These are phyloP conservation scores for Paradoxurus hermaphroditus DNA, from an alignment of 2,113 vertebrate species.

Conservation along the genomic window DNA sequence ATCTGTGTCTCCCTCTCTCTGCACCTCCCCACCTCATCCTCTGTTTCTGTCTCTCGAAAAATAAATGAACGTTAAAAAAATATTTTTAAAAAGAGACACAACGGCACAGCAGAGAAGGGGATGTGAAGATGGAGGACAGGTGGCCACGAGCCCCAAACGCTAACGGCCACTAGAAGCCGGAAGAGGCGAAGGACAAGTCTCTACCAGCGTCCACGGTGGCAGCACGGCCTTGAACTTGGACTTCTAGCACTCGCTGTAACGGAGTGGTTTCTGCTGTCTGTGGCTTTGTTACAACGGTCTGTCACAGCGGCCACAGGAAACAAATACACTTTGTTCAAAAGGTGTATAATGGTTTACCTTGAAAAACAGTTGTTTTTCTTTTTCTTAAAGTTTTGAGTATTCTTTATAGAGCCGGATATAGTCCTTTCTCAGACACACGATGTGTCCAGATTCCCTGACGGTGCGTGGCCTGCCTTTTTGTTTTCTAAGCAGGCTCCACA, in stretches of 20 bases:
- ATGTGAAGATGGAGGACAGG: not conserved
- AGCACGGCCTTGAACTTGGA: not conserved
- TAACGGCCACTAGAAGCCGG: not conserved
- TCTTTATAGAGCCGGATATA: not conserved
- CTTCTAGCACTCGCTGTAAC: not conserved
- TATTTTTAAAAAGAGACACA: not conserved
- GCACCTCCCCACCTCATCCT: too few relatives aligned
- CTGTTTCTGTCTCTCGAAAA: too few relatives aligned
- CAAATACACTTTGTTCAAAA: not conserved
- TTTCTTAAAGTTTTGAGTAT: not conserved
- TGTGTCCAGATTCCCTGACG: not conserved
- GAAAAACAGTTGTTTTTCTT: not conserved
- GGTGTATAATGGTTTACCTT: too few relatives aligned
- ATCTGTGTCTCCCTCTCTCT: too few relatives aligned
- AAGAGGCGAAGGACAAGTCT: too few relatives aligned
- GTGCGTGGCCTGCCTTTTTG: not conserved
- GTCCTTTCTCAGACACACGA: not conserved
- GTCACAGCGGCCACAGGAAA: not conserved
- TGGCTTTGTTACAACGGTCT: not conserved
- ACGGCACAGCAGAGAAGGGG: not conserved
- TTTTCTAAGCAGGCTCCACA: not conserved
- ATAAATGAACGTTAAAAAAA: too few relatives aligned
- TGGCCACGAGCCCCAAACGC: too few relatives aligned
- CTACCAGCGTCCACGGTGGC: rapidly evolving
- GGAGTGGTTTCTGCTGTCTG: not conserved